phyloP scores from a whole-genome alignment of 2,888 invertebrate species.

The Aquatica leii region DNA sequence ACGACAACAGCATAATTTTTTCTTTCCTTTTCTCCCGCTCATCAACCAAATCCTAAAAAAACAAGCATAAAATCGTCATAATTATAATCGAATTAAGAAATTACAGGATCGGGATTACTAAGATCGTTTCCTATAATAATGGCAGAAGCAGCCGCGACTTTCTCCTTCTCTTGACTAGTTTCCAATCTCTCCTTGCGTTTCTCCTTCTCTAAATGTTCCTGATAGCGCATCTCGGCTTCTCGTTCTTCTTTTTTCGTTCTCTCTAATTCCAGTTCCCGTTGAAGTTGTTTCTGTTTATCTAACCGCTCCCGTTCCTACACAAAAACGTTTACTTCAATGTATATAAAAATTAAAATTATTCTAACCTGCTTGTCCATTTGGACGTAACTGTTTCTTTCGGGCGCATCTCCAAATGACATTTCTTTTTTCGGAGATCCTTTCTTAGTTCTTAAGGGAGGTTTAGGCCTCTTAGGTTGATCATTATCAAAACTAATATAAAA shows the following conservation, averaged over 20 bases:
- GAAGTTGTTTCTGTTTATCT: conserved; percentile 57
- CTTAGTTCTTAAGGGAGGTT: conserved; percentile 83
- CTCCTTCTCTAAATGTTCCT: conserved; percentile 53
- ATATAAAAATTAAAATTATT: not conserved
- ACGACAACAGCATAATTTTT: conserved; percentile 86
- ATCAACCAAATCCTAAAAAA: conserved; percentile 77
- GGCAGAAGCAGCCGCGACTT: conserved; percentile 61
- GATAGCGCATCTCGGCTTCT: conserved; percentile 49
- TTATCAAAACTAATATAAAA: conserved; percentile 95
- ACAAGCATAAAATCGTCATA: conserved; percentile 15
- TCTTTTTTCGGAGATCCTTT: conserved; percentile 82
- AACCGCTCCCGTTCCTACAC: conserved; percentile 45
- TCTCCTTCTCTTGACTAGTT: conserved; percentile 61
- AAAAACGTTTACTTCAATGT: no score
- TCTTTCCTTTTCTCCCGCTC: conserved; percentile 95
- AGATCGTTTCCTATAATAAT: conserved; percentile 75
- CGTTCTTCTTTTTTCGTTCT: conserved; percentile 59
- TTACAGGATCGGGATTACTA: conserved; percentile 73
- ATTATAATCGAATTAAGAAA: conserved; percentile 44
- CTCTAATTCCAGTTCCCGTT: conserved; percentile 62
- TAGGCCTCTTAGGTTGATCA: conserved; percentile 86
- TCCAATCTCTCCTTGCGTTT: conserved; percentile 57
- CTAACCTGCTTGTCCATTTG: conserved; percentile 23
- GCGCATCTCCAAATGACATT: conserved; percentile 48
- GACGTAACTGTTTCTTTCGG: conserved; percentile 22